phyloP scores from a whole-genome alignment of 2,797 vertebrate species.

The Geotrypetes seraphini region DNA sequence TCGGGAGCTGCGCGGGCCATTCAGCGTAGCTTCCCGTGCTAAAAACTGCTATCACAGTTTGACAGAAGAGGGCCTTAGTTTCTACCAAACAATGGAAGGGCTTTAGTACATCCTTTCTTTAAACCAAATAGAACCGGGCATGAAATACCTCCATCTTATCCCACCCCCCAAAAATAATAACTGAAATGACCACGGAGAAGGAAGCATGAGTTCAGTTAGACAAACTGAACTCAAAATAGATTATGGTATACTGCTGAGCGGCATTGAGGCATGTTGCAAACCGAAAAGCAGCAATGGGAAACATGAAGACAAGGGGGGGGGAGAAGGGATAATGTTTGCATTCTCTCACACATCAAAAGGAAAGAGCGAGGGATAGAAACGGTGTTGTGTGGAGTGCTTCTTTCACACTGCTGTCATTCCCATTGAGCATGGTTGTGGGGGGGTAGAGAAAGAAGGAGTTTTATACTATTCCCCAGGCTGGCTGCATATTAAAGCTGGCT shows the following conservation, averaged over 20 bases:
- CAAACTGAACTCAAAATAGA: neutral
- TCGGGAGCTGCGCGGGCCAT: too few relatives aligned
- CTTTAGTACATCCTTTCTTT: conserved; percentile 46
- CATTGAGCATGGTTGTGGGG: conserved; percentile 51
- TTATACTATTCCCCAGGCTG: conserved; percentile 54
- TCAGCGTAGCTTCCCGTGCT: too few relatives aligned
- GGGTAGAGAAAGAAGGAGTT: too few relatives aligned
- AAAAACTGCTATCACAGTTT: too few relatives aligned
- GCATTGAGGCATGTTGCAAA: too few relatives aligned
- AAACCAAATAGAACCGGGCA: conserved; percentile 29
- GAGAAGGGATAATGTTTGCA: conserved; percentile 30
- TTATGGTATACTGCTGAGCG: conserved; percentile 12
- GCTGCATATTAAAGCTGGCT: conserved; percentile 54
- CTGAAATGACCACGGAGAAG: neutral
- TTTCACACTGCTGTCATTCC: conserved; percentile 48
- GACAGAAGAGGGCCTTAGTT: too few relatives aligned
- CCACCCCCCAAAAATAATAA: conserved; percentile 9
- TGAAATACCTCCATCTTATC: too few relatives aligned
- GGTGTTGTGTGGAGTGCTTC: conserved; percentile 33
- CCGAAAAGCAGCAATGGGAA: conserved; percentile 20
- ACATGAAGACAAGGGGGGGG: conserved; percentile 10
- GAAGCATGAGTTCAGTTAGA: neutral
- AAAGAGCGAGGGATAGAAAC: conserved; percentile 41
- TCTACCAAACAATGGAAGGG: too few relatives aligned
- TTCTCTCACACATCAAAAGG: conserved; percentile 45